Evolutionary conservation across 2,113 vertebrate species (phyloP), one percentile per base, ranked within the genome.

Genomic region (Casuarius casuarius): DNA sequence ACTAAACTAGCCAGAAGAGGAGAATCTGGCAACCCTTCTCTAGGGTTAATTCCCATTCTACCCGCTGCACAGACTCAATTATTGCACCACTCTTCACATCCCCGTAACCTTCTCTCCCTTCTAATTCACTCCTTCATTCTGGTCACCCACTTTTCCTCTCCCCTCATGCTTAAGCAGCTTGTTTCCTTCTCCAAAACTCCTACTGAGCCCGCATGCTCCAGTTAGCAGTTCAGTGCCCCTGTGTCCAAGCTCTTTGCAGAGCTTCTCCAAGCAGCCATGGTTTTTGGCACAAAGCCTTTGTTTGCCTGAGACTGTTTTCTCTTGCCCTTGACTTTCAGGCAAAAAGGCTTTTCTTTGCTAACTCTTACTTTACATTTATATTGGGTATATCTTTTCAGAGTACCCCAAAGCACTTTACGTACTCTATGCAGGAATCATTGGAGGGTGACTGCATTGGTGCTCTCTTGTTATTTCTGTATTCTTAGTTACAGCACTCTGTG

Each of bases 391-490:
- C 76, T 88, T 71, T 82, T 86, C 77, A 67, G 46, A 92, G 65
- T 61, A 77, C 88, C 94, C 65, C 76, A 75, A 94, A 97, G 71
- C 59, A 35, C 51, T 91, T 94, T 91, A 80, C 66, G 83, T 94
- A 84, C 42, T 82, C 38, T 76, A 4, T 91, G 74, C 63, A 63
- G 84, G 71, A 87, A 89, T 90, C 92, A 94, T 28, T 83, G 67
- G 71, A 96, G 81, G 49, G 26, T 95, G 87, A 91, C 88, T 91
- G 46, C 72, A 28, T 19, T 59, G 49, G 71, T 54, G 46, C 59
- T 94, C 31, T 90, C 87, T 84, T 91, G 49, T 92, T 96, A 95
- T 85, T 92, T 91, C 90, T 90, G 16, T 92, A 38, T 88, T 94
- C 89, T 91, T 94, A 85, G 89, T 89, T 95, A 70, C 59, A 94